Base-by-base conservation (phyloP, 1,140 invertebrate genomes). In the Delia radicum region DNA sequence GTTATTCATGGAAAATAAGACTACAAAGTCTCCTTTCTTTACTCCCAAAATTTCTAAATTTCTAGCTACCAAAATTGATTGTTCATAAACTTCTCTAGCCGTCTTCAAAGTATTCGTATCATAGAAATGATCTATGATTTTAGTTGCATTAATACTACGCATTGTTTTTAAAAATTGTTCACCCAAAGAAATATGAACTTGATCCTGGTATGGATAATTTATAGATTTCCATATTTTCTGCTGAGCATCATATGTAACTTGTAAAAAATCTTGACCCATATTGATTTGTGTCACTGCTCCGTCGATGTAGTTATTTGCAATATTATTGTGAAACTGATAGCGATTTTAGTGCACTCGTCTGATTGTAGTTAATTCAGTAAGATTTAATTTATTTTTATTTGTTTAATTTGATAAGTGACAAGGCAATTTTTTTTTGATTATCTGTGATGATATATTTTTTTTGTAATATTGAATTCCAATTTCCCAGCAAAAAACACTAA, bases 41-140 rank as follows among this genome's bases (percentile, higher is more conserved):
- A 76, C 3, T 3, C 75, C 75, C 24, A 74, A 42, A 10, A 42
- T n/a, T 31, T 48, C 8, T 12, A 76, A 18, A 73, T 76, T 76
- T 6, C 24, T 65, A 6, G 75, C 75, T 2, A 73, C 37, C n/a
- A n/a, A 18, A 26, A 76, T 69, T 13, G 75, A 63, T 24, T 67
- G 26, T 4, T 62, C 24, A 24, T 67, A 67, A 12, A 76, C 48
- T 27, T 74, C 61, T 26, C 27, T 69, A 12, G 55, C 75, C 1
- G 75, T 76, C 8, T 29, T 26, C 2, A 27, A 6, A 13, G 5
- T 31, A 62, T 63, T 69, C 13, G 31, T 72, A 62, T 76, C 75
- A 5, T 72, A 71, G 29, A 69, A 76, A 37, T 72, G 18, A 33
- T 76, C 75, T n/a, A 76, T 24, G 4, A 72, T 26, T 63, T 73